Evolutionary conservation across 2,888 invertebrate genomes (phyloP), one percentile per base, ranked within the genome.

Genomic region (Acanthopleura granulata): DNA sequence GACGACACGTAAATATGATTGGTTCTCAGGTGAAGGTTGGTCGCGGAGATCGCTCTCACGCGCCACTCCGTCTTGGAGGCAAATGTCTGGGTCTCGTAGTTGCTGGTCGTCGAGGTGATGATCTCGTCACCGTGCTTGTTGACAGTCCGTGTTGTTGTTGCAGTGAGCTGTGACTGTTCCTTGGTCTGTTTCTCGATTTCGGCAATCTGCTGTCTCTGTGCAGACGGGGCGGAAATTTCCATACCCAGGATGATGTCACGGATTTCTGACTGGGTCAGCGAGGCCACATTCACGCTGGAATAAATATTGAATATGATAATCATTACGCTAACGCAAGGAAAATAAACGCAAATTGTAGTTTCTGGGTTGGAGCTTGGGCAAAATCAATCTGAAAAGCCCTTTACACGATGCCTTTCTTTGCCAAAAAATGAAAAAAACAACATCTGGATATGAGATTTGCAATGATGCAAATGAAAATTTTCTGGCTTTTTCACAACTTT

Each of bases 181-280:
- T 99, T 99, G 71, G 99, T 99, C 92, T 99, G 99, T 90, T 99
- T 99, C 91, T 99, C 99, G 83, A 99, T 99, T 92, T 99, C 99
- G 1, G 99, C 99, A 85, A 99, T 99, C 91, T 99, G 99, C 90
- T 99, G 99, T 69, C 99, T 93, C 89, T 99, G 99, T 0, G 98
- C 98, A 0, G 98, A 99, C 0, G 99, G 99, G 0, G 99, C 99
- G 18, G 98, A 98, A 82, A 99, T 99, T 92, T 99, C 99, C 99
- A 99, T 99, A 86, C 99, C 99, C 78, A 99, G 93, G 86, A 99
- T 98, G 82, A 99, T 99, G 91, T 99, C 99, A 75, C 99, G 95
- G 89, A 99, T 99, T 92, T 99, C 99, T 0, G 98, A 99, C 89
- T 99, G 99, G 0, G 99, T 99, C 62, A 99, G 93, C 0, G 99